Evolutionary conservation across 2,113 vertebrate genomes (phyloP).

Genomic region (Brachirus orientalis): DNA sequence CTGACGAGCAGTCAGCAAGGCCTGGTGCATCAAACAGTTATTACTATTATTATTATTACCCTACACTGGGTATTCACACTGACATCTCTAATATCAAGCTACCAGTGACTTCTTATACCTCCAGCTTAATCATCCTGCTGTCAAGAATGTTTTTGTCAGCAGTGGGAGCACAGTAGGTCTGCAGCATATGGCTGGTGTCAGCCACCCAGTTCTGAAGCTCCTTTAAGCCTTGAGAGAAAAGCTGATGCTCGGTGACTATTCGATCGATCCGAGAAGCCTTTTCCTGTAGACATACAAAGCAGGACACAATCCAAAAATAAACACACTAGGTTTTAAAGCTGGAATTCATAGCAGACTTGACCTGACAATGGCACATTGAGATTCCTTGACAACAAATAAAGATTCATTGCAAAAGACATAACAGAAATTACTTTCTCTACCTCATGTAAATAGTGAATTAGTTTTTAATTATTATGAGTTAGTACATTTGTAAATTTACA

Average conservation of each 20-base stretch:
- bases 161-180: conserved; percentile 89
- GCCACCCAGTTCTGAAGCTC: conserved; percentile 95
- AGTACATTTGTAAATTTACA: conserved; percentile 34
- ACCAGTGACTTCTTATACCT: conserved; percentile 80
- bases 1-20: conserved; percentile 88
- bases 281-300: conserved; percentile 81
- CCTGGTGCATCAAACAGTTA: conserved; percentile 72
- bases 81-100: background rate
- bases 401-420: conserved; percentile 15
- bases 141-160: conserved; percentile 93
- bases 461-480: conserved; percentile 24
- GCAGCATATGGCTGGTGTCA: conserved; percentile 89
- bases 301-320: background rate
- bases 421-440: background rate
- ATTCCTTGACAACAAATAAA: background rate
- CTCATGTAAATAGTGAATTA: background rate
- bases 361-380: background rate
- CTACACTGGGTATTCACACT: background rate
- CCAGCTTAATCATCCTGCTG: conserved; percentile 93
- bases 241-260: conserved; percentile 90
- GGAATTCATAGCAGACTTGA: background rate
- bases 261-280: conserved; percentile 92
- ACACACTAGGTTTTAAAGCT: background rate
- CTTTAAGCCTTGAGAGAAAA: conserved; percentile 88
- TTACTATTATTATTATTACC: background rate